Evolutionary conservation across 1,140 invertebrate genomes (phyloP).

Genomic region (Sinonovacula constricta): DNA sequence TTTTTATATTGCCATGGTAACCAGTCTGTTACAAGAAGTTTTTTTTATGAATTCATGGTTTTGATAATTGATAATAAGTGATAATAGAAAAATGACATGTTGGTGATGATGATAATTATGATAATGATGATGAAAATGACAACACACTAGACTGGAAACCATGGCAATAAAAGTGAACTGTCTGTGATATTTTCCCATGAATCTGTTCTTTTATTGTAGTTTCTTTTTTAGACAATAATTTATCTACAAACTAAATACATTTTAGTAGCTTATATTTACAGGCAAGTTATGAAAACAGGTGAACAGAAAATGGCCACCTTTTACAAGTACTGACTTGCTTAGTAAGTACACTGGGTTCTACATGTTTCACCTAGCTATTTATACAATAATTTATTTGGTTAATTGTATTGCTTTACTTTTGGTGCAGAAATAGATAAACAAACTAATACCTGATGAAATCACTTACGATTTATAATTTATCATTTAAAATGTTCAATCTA

Average conservation of each 20-base stretch:
- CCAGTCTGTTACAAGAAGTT: not conserved
- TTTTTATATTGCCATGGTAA: slow-evolving; percentile 38
- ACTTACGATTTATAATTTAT: too few relatives aligned
- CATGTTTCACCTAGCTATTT: not conserved
- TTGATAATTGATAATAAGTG: slow-evolving; percentile 3
- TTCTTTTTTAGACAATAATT: slow-evolving; percentile 27
- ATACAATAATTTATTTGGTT: not conserved
- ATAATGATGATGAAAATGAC: slow-evolving; percentile 15
- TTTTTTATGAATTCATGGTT: not conserved
- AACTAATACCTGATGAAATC: too few relatives aligned
- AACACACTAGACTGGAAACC: slow-evolving; percentile 18
- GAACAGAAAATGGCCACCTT: not conserved
- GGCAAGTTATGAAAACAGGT: not conserved
- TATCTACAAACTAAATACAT: slow-evolving; percentile 2
- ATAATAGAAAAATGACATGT: too few relatives aligned
- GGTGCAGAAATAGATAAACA: too few relatives aligned
- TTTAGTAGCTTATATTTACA: too few relatives aligned
- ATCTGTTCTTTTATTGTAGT: slow-evolving; percentile 39
- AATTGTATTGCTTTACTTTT: too few relatives aligned
- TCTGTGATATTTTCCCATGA: slow-evolving; percentile 45
- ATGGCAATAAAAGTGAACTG: slow-evolving; percentile 24
- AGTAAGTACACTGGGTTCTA: not conserved
- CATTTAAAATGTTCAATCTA: too few relatives aligned
- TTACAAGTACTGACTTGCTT: slow-evolving; percentile 1
- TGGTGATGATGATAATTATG: too few relatives aligned